Evolutionary conservation across 2,888 invertebrate species (phyloP), one percentile per base, ranked within the genome.

Genomic region (Erebia ligea): DNA sequence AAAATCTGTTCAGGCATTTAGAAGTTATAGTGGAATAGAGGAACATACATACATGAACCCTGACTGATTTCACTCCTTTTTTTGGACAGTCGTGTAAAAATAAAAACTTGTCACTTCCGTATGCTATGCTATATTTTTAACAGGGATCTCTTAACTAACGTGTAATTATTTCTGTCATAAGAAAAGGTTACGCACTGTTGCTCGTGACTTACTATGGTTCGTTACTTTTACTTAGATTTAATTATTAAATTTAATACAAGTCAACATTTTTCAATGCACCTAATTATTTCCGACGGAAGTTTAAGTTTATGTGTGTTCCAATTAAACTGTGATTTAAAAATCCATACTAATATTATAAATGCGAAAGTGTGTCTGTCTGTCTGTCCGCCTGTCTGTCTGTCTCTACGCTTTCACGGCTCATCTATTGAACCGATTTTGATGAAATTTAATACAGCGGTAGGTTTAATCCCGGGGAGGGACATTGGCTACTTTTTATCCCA

Each of bases 211-310:
- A 75, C 73, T 78, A 84, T 81, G 90, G 82, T 85, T 87, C 88
- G 90, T 87, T 89, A 85, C 82, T 74, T 81, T 78, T 75, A 81
- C 79, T 80, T 79, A 80, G 81, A 82, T 82, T 84, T 86, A 86
- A 91, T 90, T 91, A 86, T 90, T 91, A 86, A 90, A 91, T 91
- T 90, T 88, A 84, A 45, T 13, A 61, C 21, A 45, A 78, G 77
- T 77, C 45, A 65, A 81, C 83, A 83, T 83, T 85, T 84, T 80
- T 83, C 82, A 15, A 68, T 64, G 79, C 79, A 81, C 79, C 81
- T 90, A 88, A 90, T 90, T 88, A 83, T 86, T 89, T 91, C 90
- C 90, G 87, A 82, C 85, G 84, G 80, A 82, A 82, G 83, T 63
- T 64, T 34, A 34, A 34, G 34, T 25, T 63, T 54, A 68, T 69